Base-by-base conservation (phyloP, 2,888 invertebrate genomes). In the Meteorus colon region DNA sequence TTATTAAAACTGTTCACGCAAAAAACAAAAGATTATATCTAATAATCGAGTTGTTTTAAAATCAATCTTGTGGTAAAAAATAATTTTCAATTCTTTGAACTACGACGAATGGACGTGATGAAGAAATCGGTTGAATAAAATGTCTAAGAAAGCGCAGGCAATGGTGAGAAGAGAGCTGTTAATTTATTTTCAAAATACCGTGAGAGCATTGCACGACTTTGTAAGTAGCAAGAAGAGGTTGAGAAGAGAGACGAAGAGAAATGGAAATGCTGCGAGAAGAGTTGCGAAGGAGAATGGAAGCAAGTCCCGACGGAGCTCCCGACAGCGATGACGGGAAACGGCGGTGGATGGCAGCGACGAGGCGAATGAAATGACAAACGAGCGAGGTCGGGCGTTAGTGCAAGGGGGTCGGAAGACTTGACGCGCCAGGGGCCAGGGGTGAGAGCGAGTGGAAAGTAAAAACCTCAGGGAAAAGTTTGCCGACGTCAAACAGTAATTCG, bases 401-500 rank as follows among this genome's bases (percentile, higher is more conserved):
- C 8, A 19, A 19, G 19, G 55, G 55, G 55, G 75, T 79, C 74
- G 78, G 73, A 72, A 63, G 65, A 62, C 34, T 77, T 62, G 65
- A 74, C 51, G 63, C 65, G 65, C 24, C 55, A 41, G 29, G n/a
- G 55, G 31, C 29, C 63, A 63, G 29, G 65, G 41, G 19, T 55
- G 41, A 48, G 24, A 34, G 66, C 34, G 29, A n/a, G 62, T 45
- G 72, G 59, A 75, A 45, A 75, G 70, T 65, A 80, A 81, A 81
- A 79, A 78, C 77, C 80, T 75, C 78, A 75, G 74, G 78, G 78
- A 80, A 81, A 82, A 82, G 81, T 84, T 84, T 82, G 81, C 82
- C 79, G 77, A 81, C 80, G 82, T 82, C 81, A 83, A 84, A 82
- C 80, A 82, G 82, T 82, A 83, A 83, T 83, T 82, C 82, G 81